These are phyloP conservation scores for Neocrepidodera transversa DNA, from an alignment of 2,888 invertebrate genomes.

Conservation along the genomic window DNA sequence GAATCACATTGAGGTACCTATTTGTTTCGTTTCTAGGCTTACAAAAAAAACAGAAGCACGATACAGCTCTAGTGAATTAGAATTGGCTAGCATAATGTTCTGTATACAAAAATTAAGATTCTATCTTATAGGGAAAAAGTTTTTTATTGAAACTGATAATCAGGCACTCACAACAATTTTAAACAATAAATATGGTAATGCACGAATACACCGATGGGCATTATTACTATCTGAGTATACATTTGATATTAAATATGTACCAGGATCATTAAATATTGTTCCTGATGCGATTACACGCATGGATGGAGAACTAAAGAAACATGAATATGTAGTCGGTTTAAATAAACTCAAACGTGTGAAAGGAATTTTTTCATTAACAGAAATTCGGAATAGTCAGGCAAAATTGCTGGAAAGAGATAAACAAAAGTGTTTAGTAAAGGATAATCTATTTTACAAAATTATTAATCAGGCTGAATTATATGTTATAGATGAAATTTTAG, in stretches of 20 bases:
- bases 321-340: too few relatives aligned
- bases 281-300: slow-evolving; percentile 21
- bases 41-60: not conserved
- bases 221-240: too few relatives aligned
- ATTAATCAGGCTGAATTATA: not conserved
- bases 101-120: slow-evolving; percentile 15
- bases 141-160: too few relatives aligned
- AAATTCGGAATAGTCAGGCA: too few relatives aligned
- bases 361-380: too few relatives aligned
- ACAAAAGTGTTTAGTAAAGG: too few relatives aligned
- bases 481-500: too few relatives aligned
- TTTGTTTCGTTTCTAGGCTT: not conserved
- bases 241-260: slow-evolving; percentile 11
- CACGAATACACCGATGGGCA: slow-evolving; percentile 18
- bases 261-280: slow-evolving; percentile 15
- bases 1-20: slow-evolving; percentile 9
- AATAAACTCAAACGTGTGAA: too few relatives aligned
- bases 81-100: too few relatives aligned
- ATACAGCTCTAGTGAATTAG: not conserved
- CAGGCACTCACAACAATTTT: slow-evolving; percentile 9
- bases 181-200: slow-evolving; percentile 14
- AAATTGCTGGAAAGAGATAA: too few relatives aligned
- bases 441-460: too few relatives aligned
- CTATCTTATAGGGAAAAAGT: slow-evolving; percentile 18
- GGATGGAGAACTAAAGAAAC: not conserved